A percentile compares a stretch with the other conserved stretches of the same genome.
phyloP scores from a whole-genome alignment of 2,113 vertebrate species.

The Stigmatopora argus region DNA sequence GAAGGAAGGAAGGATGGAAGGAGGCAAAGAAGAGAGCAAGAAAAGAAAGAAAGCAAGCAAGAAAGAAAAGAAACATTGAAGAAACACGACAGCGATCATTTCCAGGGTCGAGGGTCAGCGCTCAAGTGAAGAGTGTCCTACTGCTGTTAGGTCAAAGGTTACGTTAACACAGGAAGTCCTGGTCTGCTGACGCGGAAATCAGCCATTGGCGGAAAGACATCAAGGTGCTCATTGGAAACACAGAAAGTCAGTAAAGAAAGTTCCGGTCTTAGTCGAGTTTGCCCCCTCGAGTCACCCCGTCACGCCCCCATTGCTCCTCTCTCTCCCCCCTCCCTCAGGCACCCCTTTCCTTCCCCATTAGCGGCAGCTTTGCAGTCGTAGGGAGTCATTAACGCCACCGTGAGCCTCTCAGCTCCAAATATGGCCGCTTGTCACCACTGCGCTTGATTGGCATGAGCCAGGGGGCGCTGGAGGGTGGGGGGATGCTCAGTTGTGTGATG shows the following conservation, averaged over 20 bases:
- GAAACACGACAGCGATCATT: neutral
- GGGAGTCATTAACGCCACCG: conserved; percentile 56
- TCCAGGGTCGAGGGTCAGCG: neutral
- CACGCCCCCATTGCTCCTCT: conserved; percentile 24
- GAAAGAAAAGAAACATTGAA: neutral
- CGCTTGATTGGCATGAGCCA: conserved; percentile 70
- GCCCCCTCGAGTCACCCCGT: neutral
- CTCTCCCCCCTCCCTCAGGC: conserved; percentile 61
- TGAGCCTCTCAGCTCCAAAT: conserved; percentile 62
- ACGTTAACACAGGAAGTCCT: neutral
- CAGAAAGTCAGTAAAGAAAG: neutral
- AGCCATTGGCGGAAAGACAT: neutral
- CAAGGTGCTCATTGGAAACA: neutral
- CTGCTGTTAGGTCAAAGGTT: neutral
- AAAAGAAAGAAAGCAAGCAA: neutral
- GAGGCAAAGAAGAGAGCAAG: neutral
- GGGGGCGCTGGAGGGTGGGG: conserved; percentile 71
- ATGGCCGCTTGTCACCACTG: conserved; percentile 76
- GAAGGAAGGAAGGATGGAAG: neutral
- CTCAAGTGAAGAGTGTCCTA: neutral
- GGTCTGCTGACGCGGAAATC: neutral
- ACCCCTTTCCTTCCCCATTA: conserved; percentile 43
- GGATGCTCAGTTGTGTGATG: conserved; percentile 82
- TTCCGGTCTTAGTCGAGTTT: conserved; percentile 8
- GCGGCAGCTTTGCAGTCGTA: conserved; percentile 34